These are phyloP conservation scores for human (Homo sapiens) DNA, from an alignment of 2,113 vertebrate species.

Conservation along the genomic window DNA sequence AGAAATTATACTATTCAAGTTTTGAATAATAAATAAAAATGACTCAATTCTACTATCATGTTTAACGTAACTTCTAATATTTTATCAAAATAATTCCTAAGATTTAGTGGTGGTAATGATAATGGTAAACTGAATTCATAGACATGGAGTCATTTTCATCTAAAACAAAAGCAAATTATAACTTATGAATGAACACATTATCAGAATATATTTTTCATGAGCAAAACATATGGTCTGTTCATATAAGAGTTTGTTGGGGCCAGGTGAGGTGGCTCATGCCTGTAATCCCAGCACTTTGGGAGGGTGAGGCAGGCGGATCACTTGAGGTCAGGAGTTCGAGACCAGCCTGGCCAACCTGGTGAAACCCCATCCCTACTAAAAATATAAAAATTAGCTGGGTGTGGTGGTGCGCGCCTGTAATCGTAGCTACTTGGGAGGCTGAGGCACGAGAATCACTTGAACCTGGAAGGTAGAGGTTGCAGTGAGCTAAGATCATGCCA, in stretches of 20 bases:
- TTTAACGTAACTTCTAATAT: not conserved
- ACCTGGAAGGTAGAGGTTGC: too few relatives aligned
- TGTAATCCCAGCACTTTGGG: too few relatives aligned
- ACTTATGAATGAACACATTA: not conserved
- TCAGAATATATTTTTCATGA: constrained; percentile 18
- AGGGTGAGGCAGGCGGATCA: too few relatives aligned
- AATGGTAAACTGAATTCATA: not conserved
- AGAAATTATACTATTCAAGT: not conserved
- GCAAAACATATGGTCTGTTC: not conserved
- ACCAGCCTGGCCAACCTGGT: too few relatives aligned
- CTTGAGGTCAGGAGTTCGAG: too few relatives aligned
- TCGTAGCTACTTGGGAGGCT: too few relatives aligned
- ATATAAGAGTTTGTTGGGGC: not conserved
- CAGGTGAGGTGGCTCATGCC: too few relatives aligned
- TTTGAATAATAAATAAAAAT: not conserved
- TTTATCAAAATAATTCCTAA: not conserved
- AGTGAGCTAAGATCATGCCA: too few relatives aligned
- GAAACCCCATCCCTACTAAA: too few relatives aligned
- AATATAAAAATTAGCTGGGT: too few relatives aligned
- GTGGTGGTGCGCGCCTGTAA: too few relatives aligned
- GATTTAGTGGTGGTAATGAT: not conserved
- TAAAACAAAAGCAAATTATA: not conserved
- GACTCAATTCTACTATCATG: not conserved
- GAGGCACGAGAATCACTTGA: too few relatives aligned
- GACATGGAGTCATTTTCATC: not conserved